phyloP scores from a whole-genome alignment of 2,888 invertebrate genomes.

The Lycia hirtaria region DNA sequence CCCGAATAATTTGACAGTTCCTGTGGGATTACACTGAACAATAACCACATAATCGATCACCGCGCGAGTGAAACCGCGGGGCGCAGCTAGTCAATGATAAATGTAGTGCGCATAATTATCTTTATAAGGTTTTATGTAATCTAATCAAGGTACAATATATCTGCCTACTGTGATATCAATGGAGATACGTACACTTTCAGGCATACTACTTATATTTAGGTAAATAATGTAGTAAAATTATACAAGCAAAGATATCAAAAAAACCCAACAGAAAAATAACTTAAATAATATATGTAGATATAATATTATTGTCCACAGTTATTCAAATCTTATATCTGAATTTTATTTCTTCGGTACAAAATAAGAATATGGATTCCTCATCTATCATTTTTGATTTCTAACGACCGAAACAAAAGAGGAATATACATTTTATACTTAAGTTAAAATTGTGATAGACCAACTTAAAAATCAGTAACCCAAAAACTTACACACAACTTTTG shows the following conservation, averaged over 20 bases:
- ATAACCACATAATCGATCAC: no score
- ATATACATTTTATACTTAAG: neutral
- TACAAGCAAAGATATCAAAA: neutral
- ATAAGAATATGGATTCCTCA: neutral
- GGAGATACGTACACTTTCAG: neutral
- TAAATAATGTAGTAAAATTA: neutral
- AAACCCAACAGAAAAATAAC: no score
- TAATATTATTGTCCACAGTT: no score
- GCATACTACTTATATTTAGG: neutral
- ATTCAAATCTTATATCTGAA: neutral
- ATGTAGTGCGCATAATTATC: neutral
- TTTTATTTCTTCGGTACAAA: neutral
- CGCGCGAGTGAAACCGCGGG: no score
- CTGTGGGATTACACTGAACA: no score
- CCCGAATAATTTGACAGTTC: no score
- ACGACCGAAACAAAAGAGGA: neutral
- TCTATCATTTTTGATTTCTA: neutral
- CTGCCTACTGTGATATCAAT: neutral
- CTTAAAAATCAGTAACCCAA: neutral
- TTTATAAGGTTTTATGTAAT: neutral
- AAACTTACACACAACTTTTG: neutral
- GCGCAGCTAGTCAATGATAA: neutral
- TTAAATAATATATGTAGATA: no score
- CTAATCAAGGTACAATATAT: neutral
- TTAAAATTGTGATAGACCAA: constrained; percentile 2